Percentiles rank a stretch among this genome's conserved stretches.
Evolutionary conservation across 1,140 invertebrate species (phyloP).

Genomic region (Drosophila nebulosa): DNA sequence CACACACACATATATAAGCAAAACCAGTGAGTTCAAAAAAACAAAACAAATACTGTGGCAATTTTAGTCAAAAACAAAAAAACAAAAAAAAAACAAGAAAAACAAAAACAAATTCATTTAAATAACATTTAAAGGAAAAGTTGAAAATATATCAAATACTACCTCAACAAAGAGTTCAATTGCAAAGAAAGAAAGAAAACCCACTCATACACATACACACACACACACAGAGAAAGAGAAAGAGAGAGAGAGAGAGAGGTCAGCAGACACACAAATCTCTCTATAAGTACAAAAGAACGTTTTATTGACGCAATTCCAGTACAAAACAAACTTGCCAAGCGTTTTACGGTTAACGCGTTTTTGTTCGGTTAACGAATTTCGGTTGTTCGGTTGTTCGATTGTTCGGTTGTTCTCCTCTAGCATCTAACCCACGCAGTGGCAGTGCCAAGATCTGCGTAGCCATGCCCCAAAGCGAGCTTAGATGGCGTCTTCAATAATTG

Average conservation of each 20-base stretch:
- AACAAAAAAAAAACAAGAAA: slow-evolving; percentile 28
- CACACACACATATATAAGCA: slow-evolving; percentile 1
- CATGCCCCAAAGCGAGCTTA: slow-evolving; percentile 70
- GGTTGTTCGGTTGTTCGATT: no score
- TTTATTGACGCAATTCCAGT: neutral
- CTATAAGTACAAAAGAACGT: neutral
- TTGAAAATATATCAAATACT: slow-evolving; percentile 26
- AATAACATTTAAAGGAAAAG: slow-evolving; percentile 42
- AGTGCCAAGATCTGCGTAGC: slow-evolving; percentile 59
- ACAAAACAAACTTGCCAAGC: neutral
- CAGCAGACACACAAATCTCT: neutral
- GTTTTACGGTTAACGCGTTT: neutral
- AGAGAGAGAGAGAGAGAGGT: neutral
- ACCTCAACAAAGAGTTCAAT: slow-evolving; percentile 4
- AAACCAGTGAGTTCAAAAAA: slow-evolving; percentile 74
- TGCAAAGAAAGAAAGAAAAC: neutral
- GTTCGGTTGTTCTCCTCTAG: neutral
- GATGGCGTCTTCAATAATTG: slow-evolving; percentile 81
- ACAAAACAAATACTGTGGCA: slow-evolving; percentile 36
- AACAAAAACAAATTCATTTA: slow-evolving; percentile 53
- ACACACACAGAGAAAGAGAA: no score
- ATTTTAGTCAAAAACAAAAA: slow-evolving; percentile 19
- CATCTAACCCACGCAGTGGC: neutral
- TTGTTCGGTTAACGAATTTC: neutral
- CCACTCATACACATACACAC: slow-evolving; percentile 4